Evolutionary conservation across 2,797 vertebrate species (phyloP), one percentile per base, ranked within the genome.

Genomic region (Brotula barbata): DNA sequence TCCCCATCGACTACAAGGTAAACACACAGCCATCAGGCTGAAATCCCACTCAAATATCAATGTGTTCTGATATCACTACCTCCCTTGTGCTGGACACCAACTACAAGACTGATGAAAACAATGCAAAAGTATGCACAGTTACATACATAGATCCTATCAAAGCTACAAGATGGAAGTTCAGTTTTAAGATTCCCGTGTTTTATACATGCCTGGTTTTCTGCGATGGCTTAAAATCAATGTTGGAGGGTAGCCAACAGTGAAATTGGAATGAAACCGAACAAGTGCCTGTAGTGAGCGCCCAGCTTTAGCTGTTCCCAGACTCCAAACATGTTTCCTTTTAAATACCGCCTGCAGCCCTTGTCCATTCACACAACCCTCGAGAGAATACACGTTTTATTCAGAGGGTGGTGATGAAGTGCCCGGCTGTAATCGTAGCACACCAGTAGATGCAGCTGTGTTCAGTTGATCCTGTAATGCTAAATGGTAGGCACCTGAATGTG

Each of bases 271-370:
- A 57, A 70, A 66, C 53, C 57, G 19, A 67, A 68, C 15, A 70
- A 71, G 63, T 4, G 64, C 78, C 72, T 79, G 73, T 82, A 78
- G 84, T 83, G 70, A 78, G 84, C 63, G 73, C 71, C 87, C 83
- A 86, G 85, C 87, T 77, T 71, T 73, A 77, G 80, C 81, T 61
- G 87, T 90, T 92, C 88, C 87, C 89, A 90, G 71, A 89, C 88
- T 91, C 89, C 90, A 90, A 91, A 90, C 84, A 81, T 59, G 78
- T 83, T 64, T 77, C 77, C 64, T 76, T 59, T 63, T 81, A 61
- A 58, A 64, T 49, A 73, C 25, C 68, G 37, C 49, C 50, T 64
- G 60, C 70, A 43, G 45, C 59, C 65, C 62, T 52, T 71, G 50
- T 68, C 21, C 71, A 60, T 58, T 71, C 71, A 73, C 60, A 77